Evolutionary conservation across 2,797 vertebrate species (phyloP), one percentile per base, ranked within the genome.

Genomic region (Rhynchonycteris naso): DNA sequence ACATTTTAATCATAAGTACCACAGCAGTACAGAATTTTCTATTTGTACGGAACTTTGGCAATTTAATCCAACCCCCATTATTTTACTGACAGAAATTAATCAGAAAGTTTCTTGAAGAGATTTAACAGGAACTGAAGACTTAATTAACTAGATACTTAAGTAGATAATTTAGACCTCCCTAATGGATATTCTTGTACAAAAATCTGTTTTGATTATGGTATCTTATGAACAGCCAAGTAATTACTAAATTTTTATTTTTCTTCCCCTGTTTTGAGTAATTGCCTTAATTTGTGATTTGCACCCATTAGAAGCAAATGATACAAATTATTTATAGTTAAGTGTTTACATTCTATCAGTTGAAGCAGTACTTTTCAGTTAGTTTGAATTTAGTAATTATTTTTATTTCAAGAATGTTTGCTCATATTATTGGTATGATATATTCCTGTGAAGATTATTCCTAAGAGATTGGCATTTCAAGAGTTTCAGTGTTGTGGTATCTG

Each of bases 321-420:
- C 9, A 92, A 35, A 71, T 94, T 90, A 75, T 54, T 95, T 92
- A 33, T 72, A 88, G 47, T 81, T 93, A 61, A 81, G 22, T 86
- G n/a, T 43, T 93, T 81, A 38, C 26, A 81, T 74, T 71, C 26
- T 93, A 8, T 93, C 26, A 72, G 0, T 90, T 95, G 74, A 93
- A 96, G 52, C 35, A 93, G 24, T 78, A 43, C n/a, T 94, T 92
- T 95, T 3, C 80, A 83, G 18, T 91, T 86, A 90, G 35, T 85
- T 94, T 76, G 28, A 88, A 86, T 93, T 71, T 93, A 74, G 47
- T 84, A 59, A 87, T 88, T 96, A 38, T 95, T 96, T 96, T 95
- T 18, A 61, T 26, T 80, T 94, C 1, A 81, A 47, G 38, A 81
- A 74, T 85, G 16, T 78, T 72, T 52, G 38, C 93, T 81, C 22